phyloP scores from a whole-genome alignment of 1,140 invertebrate genomes.

The Sipha flava region DNA sequence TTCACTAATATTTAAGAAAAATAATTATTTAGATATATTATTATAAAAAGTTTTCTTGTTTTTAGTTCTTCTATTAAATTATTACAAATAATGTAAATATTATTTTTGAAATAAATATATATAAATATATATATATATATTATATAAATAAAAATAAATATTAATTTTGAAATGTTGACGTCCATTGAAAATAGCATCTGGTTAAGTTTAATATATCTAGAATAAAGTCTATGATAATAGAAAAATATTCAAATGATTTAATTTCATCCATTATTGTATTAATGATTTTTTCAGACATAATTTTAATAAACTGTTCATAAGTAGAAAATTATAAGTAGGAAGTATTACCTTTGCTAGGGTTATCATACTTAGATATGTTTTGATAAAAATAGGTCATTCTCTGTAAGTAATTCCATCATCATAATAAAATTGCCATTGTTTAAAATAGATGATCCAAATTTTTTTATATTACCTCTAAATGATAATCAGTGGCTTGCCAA shows the following conservation, averaged over 20 bases:
- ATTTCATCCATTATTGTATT: not conserved
- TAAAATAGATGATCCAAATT: not conserved
- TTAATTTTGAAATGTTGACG: no score
- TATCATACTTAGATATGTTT: not conserved
- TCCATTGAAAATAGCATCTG: not conserved
- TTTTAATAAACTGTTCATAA: not conserved
- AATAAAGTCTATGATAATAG: not conserved
- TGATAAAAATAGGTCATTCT: not conserved
- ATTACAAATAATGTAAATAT: no score
- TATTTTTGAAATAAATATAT: no score
- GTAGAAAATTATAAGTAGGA: slow-evolving; percentile 23
- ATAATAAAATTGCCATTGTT: not conserved
- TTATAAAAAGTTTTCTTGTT: no score
- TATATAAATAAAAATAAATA: no score
- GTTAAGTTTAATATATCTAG: not conserved
- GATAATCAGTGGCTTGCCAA: not conserved
- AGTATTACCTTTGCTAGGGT: not conserved
- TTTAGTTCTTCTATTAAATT: no score
- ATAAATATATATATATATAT: no score
- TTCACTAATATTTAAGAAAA: no score
- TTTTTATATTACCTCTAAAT: not conserved
- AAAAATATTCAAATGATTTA: not conserved
- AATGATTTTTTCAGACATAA: not conserved
- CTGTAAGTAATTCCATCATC: not conserved
- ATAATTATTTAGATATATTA: no score